Conservation (phyloP, 1,140 invertebrate species). For the Drosophila azteca region DNA sequence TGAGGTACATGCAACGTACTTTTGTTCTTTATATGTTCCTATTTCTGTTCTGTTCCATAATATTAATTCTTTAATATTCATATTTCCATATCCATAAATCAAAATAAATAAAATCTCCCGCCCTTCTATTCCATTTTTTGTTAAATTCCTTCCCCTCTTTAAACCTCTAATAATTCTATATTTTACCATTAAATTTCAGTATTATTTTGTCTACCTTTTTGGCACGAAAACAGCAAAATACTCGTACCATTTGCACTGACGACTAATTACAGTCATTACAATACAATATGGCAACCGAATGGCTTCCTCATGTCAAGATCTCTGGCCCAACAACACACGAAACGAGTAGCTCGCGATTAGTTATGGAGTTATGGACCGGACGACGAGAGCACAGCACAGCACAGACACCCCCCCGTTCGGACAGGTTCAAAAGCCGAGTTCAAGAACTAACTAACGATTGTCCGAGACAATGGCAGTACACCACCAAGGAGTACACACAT, state of each 20-base stretch:
- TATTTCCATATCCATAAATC: too few species aligned
- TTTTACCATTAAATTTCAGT: neutral
- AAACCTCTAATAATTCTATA: too few species aligned
- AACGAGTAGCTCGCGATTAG: slow-evolving; percentile 43
- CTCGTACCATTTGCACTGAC: slow-evolving; percentile 8
- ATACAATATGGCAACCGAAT: slow-evolving; percentile 44
- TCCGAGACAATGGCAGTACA: slow-evolving; percentile 38
- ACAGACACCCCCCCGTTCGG: too few species aligned
- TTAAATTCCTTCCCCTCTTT: too few species aligned
- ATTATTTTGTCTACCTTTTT: neutral
- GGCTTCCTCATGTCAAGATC: slow-evolving; percentile 48
- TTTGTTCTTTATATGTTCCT: too few species aligned
- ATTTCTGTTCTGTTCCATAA: too few species aligned
- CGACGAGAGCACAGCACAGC: too few species aligned
- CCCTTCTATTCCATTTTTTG: too few species aligned
- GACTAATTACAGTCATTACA: slow-evolving; percentile 53
- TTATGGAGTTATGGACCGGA: slow-evolving; percentile 20
- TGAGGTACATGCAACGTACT: too few species aligned
- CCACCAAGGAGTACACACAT: slow-evolving; percentile 3
- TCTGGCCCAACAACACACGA: neutral
- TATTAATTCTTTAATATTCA: too few species aligned
- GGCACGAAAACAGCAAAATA: neutral
- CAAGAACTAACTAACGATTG: slow-evolving; percentile 50
- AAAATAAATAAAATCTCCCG: too few species aligned
- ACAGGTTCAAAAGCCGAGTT: slow-evolving; percentile 49